phyloP scores from a whole-genome alignment of 2,113 vertebrate species.

The Pampusana beccarii region DNA sequence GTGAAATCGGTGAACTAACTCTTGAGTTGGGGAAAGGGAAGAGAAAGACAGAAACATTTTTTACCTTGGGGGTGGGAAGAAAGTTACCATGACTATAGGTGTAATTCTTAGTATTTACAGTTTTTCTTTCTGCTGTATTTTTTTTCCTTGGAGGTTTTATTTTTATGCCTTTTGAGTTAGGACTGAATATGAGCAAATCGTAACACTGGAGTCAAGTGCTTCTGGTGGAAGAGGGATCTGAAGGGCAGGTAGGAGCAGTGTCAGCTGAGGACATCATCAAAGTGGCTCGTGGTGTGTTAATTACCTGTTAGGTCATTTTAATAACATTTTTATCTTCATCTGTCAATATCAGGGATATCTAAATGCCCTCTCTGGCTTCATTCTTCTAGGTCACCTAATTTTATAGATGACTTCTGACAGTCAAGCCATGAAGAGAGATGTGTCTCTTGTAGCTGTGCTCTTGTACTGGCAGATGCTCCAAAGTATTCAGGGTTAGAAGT shows the following conservation, averaged over 20 bases:
- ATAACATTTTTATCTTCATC: background rate
- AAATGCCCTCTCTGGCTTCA: background rate
- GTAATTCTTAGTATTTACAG: background rate
- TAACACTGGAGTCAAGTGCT: background rate
- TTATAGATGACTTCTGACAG: background rate
- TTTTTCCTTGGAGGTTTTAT: background rate
- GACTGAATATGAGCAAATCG: background rate
- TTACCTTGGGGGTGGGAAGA: rapidly evolving
- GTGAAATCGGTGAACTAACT: background rate
- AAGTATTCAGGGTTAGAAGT: background rate
- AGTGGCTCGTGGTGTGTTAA: background rate
- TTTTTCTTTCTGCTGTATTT: background rate
- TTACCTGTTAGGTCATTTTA: background rate
- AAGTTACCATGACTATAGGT: background rate
- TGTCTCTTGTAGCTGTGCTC: background rate
- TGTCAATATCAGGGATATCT: background rate
- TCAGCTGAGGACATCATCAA: background rate
- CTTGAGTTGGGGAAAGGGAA: background rate
- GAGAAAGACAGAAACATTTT: background rate
- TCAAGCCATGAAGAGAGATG: background rate
- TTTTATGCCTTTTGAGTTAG: background rate
- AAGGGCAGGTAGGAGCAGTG: background rate
- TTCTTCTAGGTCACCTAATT: background rate
- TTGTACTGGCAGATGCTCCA: background rate
- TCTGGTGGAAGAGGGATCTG: background rate